Percentiles rank a stretch among this genome's conserved stretches.
Evolutionary conservation across 2,888 invertebrate genomes (phyloP).

Genomic region (Sturmia bella): DNA sequence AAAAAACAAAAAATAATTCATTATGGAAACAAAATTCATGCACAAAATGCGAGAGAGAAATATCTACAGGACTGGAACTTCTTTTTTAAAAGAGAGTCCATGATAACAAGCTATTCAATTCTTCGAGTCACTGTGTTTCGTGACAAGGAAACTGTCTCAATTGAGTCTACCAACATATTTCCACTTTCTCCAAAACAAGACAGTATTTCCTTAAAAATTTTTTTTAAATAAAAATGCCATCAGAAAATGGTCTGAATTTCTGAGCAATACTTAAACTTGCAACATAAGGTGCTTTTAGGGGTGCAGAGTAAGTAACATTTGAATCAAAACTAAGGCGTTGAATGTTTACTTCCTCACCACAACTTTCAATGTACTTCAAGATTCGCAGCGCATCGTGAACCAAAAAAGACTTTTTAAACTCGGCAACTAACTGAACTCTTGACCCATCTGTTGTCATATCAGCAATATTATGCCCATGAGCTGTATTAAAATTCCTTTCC

Average conservation of each 20-base stretch:
- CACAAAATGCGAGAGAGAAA: constrained; percentile 51
- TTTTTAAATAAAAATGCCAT: too few species aligned
- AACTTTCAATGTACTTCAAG: constrained; percentile 13
- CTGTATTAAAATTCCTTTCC: too few species aligned
- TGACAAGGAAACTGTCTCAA: neutral
- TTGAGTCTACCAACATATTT: constrained; percentile 5
- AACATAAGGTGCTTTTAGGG: too few species aligned
- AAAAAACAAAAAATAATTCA: too few species aligned
- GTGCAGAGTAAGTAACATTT: too few species aligned
- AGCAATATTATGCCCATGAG: neutral
- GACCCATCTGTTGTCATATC: neutral
- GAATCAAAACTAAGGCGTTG: too few species aligned
- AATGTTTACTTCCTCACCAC: too few species aligned
- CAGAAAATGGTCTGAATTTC: neutral
- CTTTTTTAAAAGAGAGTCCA: constrained; percentile 35
- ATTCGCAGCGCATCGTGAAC: neutral
- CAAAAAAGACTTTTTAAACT: constrained; percentile 10
- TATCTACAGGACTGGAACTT: constrained; percentile 34
- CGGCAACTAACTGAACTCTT: constrained; percentile 7
- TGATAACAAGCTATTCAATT: neutral
- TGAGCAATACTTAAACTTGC: constrained; percentile 5
- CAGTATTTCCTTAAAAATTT: constrained; percentile 6
- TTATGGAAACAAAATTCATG: too few species aligned
- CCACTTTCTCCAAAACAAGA: constrained; percentile 2
- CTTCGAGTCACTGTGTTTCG: constrained; percentile 1